Conservation (phyloP, 92 coral and sea anemone species). For the Umimayanthus kanabou region DNA sequence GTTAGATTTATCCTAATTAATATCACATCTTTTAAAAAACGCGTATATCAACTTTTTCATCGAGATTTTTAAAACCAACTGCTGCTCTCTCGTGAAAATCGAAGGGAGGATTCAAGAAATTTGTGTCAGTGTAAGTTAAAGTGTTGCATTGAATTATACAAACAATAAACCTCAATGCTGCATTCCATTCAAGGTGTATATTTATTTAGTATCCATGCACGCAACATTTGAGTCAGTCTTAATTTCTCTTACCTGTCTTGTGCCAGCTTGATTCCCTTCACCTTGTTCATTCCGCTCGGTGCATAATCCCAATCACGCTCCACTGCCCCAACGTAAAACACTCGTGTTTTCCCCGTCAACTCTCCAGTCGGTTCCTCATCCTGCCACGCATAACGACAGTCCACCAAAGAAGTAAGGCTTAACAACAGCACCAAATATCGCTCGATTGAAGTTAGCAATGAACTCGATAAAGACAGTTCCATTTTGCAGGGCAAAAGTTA, state of each 20-base stretch:
- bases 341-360: constrained; percentile 19
- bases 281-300: constrained; percentile 54
- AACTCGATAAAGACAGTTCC: neutral
- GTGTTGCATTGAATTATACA: no score
- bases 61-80: no score
- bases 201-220: neutral
- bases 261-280: constrained; percentile 50
- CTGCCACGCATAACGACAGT: constrained; percentile 27
- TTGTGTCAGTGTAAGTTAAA: no score
- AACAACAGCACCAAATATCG: neutral
- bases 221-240: neutral
- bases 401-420: neutral
- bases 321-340: constrained; percentile 66
- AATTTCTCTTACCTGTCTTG: constrained; percentile 47
- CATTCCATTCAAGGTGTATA: neutral
- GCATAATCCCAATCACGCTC: constrained; percentile 74
- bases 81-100: no score
- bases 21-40: no score
- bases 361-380: constrained; percentile 5
- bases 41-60: no score
- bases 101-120: no score
- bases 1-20: no score
- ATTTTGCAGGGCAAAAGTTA: constrained; percentile 4
- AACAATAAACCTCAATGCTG: no score
- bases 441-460: neutral